These are phyloP conservation scores for Elaphurus davidianus DNA, from an alignment of 2,113 vertebrate species.

Conservation along the genomic window DNA sequence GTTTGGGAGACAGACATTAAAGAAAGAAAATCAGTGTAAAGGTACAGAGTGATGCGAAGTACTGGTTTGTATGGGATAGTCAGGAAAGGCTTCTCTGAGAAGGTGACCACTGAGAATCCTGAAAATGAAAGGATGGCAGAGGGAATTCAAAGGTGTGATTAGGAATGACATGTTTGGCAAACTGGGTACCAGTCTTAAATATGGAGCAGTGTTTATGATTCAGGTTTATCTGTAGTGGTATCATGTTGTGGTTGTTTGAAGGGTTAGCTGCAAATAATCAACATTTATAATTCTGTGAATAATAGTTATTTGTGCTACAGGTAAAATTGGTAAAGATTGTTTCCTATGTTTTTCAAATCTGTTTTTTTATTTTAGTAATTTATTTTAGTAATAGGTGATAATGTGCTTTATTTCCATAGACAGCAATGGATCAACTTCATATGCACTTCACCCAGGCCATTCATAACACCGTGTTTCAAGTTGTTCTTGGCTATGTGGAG, in stretches of 20 bases:
- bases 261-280: not conserved
- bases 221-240: not conserved
- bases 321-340: not conserved
- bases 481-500: constrained; percentile 98
- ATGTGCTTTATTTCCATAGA: constrained; percentile 82
- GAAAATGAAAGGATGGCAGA: not conserved
- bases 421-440: constrained; percentile 99
- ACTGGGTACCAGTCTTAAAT: not conserved
- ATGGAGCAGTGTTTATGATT: not conserved
- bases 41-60: not conserved
- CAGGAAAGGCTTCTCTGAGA: not conserved
- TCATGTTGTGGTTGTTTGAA: not conserved
- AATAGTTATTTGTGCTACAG: not conserved
- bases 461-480: constrained; percentile 99
- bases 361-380: not conserved
- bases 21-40: not conserved
- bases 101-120: not conserved
- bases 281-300: not conserved
- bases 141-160: not conserved
- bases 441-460: constrained; percentile 99
- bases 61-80: not conserved
- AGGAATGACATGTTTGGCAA: not conserved
- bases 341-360: not conserved
- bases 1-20: not conserved
- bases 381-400: not conserved